Percentiles rank a stretch among this genome's conserved stretches.
Evolutionary conservation across 1,140 invertebrate species (phyloP).

Genomic region (Drosophila miranda): DNA sequence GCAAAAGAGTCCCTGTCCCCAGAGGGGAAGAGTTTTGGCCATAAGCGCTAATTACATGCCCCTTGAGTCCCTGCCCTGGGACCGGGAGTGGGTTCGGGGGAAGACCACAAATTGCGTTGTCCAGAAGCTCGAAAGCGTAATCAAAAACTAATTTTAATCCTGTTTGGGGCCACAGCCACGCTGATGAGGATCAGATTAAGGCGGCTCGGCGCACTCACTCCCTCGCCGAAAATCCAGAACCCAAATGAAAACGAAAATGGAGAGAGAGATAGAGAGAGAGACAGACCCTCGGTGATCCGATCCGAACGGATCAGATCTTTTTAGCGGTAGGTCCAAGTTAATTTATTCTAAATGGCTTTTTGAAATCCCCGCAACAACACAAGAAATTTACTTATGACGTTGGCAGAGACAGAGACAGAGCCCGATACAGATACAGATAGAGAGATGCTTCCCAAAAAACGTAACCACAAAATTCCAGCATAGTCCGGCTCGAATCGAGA

Average conservation of each 20-base stretch:
- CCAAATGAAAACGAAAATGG: constrained; percentile 7
- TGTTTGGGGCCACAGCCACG: constrained; percentile 68
- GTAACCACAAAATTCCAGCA: constrained; percentile 37
- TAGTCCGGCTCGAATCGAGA: constrained; percentile 8
- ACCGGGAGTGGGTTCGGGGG: background rate
- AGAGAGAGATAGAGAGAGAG: constrained; percentile 2
- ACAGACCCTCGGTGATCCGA: background rate
- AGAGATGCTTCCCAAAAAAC: constrained; percentile 2
- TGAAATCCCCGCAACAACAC: constrained; percentile 73
- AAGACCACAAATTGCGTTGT: constrained; percentile 81
- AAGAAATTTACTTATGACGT: constrained; percentile 74
- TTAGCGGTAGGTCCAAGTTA: constrained; percentile 76
- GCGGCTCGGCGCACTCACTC: constrained; percentile 46
- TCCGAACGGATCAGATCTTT: constrained; percentile 55
- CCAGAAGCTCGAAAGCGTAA: constrained; percentile 82
- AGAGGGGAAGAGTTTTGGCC: constrained; percentile 49
- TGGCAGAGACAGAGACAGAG: constrained; percentile 19
- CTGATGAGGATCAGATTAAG: constrained; percentile 71
- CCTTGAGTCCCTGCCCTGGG: background rate
- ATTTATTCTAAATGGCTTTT: constrained; percentile 81
- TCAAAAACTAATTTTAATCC: constrained; percentile 83
- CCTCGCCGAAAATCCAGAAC: background rate
- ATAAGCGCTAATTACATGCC: constrained; percentile 81
- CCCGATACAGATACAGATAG: no score
- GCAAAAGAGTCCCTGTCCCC: constrained; percentile 55